Base-by-base conservation (phyloP, 37 sponge, comb jelly and placozoan genomes). In the Geodia barretti region DNA sequence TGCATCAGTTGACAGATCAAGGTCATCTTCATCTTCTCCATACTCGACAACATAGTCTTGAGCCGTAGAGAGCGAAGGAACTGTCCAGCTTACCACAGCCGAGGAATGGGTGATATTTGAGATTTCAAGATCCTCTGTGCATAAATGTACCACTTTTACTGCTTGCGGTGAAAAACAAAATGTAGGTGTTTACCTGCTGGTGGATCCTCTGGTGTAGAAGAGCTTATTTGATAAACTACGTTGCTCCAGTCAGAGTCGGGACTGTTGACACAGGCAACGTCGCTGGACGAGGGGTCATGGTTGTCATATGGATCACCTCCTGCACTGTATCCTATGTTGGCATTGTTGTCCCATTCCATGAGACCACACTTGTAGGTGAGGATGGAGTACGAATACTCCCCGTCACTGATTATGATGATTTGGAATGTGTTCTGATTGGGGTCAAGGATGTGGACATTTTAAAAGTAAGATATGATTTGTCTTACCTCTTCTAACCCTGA, bases 341-440 rank as follows among this genome's bases (percentile, higher is more conserved):
- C 84, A 17, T 23, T 23, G 11, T 42, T 64, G 36, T 71, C 47
- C 92, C 92, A 91, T 4, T 75, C 25, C 80, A 91, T 73, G 41
- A 60, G 39, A 39, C 78, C 79, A 78, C 87, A 86, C 41, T 75
- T 74, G 65, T 91, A 91, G 41, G 80, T 83, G 64, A 83, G 87
- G 26, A 91, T 58, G 39, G 87, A 36, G 62, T 82, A 87, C 0
- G 87, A 63, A 21, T 74, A 42, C 23, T 34, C 69, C 3, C 75
- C 73, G 62, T 91, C 84, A 39, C 83, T 91, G 28, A 82, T 80
- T 29, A 87, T 63, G 26, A 87, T 60, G 30, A 76, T 84, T 39
- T 91, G 92, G 43, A 62, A 91, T 34, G 92, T 82, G 60, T 83
- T 75, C 54, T 47, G 54, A 47, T 47, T 14, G 14, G 14, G 54